phyloP scores from a whole-genome alignment of 1,140 invertebrate genomes.

The Tribolium castaneum region DNA sequence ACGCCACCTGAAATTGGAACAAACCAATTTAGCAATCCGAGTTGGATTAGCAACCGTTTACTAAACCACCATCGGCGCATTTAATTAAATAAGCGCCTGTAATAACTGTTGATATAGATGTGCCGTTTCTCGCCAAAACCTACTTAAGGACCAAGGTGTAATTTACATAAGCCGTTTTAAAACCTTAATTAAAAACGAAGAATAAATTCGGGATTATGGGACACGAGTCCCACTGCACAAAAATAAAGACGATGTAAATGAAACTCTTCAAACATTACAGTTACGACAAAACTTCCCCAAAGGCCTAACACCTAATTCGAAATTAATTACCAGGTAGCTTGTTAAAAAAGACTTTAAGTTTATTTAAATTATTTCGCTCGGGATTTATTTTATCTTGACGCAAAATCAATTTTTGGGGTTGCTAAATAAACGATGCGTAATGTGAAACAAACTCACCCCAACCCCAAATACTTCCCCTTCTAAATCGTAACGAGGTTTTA shows the following conservation, averaged over 20 bases:
- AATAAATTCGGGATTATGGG: slow-evolving; percentile 32
- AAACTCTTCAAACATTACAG: slow-evolving; percentile 1
- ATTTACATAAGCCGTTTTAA: slow-evolving; percentile 42
- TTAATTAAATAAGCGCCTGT: slow-evolving; percentile 31
- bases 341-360: neutral
- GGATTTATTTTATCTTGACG: slow-evolving; percentile 10
- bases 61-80: slow-evolving; percentile 5
- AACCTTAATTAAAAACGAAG: slow-evolving; percentile 47
- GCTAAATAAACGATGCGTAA: slow-evolving; percentile 9
- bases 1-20: slow-evolving; percentile 78
- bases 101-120: slow-evolving; percentile 36
- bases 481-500: slow-evolving; percentile 24
- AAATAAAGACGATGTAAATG: slow-evolving; percentile 1
- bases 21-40: slow-evolving; percentile 41
- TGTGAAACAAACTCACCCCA: slow-evolving; percentile 3
- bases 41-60: slow-evolving; percentile 16
- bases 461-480: neutral
- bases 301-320: neutral
- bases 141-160: slow-evolving; percentile 27
- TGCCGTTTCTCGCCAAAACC: slow-evolving; percentile 3
- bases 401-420: slow-evolving; percentile 21
- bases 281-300: slow-evolving; percentile 6
- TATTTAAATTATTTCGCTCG: neutral
- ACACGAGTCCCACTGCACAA: slow-evolving; percentile 3
- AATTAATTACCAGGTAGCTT: slow-evolving; percentile 8